phyloP scores from a whole-genome alignment of 2,797 vertebrate genomes.

The Propithecus deckenii region DNA sequence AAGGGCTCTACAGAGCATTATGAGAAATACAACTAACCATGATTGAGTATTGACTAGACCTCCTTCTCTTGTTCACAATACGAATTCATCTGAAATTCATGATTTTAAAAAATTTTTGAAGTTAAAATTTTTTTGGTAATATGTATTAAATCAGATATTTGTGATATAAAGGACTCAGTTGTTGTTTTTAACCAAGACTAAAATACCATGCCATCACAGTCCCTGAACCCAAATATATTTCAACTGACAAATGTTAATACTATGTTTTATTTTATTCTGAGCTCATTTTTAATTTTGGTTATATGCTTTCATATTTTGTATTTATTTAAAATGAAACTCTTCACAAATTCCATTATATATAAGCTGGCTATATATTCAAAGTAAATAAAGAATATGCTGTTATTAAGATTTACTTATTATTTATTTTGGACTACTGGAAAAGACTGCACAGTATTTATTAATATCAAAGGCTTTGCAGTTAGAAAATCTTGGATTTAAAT shows the following conservation, averaged over 20 bases:
- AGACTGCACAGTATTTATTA: neutral
- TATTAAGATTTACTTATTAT: neutral
- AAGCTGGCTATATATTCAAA: neutral
- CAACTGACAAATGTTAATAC: neutral
- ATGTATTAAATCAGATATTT: neutral
- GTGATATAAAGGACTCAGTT: neutral
- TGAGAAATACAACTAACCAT: neutral
- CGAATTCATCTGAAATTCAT: neutral
- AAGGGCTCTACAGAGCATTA: fast-evolving
- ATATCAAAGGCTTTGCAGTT: neutral
- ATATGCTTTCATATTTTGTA: neutral
- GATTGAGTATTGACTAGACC: neutral
- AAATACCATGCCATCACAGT: neutral
- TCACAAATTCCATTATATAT: neutral
- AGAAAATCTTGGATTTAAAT: neutral
- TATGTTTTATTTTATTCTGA: neutral
- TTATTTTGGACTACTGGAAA: neutral
- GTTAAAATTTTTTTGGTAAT: neutral
- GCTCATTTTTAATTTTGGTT: neutral
- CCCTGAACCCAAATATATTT: neutral
- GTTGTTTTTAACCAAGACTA: neutral
- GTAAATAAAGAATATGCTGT: neutral
- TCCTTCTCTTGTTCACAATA: neutral
- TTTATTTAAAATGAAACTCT: neutral
- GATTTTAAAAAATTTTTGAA: neutral